Evolutionary conservation across 2,888 invertebrate genomes (phyloP), one percentile per base, ranked within the genome.

Genomic region (Congeria kusceri): DNA sequence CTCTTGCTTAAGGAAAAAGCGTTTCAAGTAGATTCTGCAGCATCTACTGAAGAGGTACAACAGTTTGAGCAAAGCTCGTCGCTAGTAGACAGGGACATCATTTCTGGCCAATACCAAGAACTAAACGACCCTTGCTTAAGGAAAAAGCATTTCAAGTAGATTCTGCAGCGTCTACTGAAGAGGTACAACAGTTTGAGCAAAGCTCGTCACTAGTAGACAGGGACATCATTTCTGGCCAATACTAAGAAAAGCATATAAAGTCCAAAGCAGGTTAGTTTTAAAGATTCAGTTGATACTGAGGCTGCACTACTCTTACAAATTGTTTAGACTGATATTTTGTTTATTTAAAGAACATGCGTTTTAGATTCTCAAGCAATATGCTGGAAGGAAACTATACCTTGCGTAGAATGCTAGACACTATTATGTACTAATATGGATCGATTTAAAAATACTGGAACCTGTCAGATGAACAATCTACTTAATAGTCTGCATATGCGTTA

Each of bases 91-190:
- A 56, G 62, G 58, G 63, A 46, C 15, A 67, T 74, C 28, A 44
- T 57, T 3, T 18, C 67, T 1, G 74, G 74, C 27, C 57, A 74
- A 23, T 74, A 74, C 68, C 59, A 59, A 3, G 82, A 27, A 76
- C 72, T 15, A 61, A 69, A 23, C 29, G 83, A 20, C 56, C 75
- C 11, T 46, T 67, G 44, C 32, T 79, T 57, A 76, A 80, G 46
- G 72, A 62, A 0, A 74, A 74, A 56, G 5, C 15, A 11, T 74
- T 74, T 57, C n/a, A 23, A 20, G 13, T 9, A 25, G 62, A 46
- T 28, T n/a, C 20, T 18, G 67, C 68, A 15, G 74, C 74, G 25
- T 29, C 74, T 53, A 25, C 67, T 27, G 23, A 74, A 20, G 59
- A 73, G 13, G 44, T 66, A 18, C 23, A 18, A 13, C 59, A 59